Conservation (phyloP, 2,888 invertebrate species). For the Marronus borbonicus region DNA sequence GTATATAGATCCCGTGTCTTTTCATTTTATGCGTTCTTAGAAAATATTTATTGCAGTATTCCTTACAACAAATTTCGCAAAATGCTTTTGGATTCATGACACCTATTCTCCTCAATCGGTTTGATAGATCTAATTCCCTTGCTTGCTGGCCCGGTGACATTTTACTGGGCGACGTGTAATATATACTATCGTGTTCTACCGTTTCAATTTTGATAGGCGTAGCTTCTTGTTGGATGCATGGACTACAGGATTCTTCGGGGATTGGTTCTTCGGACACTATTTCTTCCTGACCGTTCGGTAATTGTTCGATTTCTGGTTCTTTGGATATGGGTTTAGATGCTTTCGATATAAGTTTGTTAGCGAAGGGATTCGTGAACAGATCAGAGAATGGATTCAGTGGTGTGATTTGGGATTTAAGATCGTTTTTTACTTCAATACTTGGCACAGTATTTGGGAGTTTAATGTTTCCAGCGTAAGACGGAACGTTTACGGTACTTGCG, state of each 20-base stretch:
- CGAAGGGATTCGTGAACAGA: conserved; percentile 82
- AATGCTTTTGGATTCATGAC: conserved; percentile 92
- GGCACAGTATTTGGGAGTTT: conserved; percentile 66
- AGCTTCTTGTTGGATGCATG: conserved; percentile 66
- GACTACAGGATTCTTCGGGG: conserved; percentile 65
- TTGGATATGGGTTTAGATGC: conserved; percentile 39
- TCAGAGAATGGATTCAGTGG: conserved; percentile 75
- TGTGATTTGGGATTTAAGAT: conserved; percentile 59
- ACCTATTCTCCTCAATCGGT: conserved; percentile 83
- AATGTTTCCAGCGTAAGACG: conserved; percentile 64
- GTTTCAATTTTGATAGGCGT: conserved; percentile 67
- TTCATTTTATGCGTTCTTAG: conserved; percentile 93
- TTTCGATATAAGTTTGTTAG: conserved; percentile 74
- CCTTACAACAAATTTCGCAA: conserved; percentile 93
- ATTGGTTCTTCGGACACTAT: conserved; percentile 35
- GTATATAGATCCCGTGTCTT: conserved; percentile 87
- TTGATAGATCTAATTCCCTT: conserved; percentile 82
- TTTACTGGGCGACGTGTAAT: conserved; percentile 65
- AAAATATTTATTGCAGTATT: conserved; percentile 95
- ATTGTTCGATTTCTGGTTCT: conserved; percentile 38
- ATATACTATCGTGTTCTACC: conserved; percentile 58
- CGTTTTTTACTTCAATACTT: conserved; percentile 65
- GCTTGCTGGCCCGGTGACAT: conserved; percentile 67
- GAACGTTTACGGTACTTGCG: conserved; percentile 62
- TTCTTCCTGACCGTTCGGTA: conserved; percentile 59